Evolutionary conservation across 2,888 invertebrate genomes (phyloP), one percentile per base, ranked within the genome.

Genomic region (Cataglyphis altisquamis): DNA sequence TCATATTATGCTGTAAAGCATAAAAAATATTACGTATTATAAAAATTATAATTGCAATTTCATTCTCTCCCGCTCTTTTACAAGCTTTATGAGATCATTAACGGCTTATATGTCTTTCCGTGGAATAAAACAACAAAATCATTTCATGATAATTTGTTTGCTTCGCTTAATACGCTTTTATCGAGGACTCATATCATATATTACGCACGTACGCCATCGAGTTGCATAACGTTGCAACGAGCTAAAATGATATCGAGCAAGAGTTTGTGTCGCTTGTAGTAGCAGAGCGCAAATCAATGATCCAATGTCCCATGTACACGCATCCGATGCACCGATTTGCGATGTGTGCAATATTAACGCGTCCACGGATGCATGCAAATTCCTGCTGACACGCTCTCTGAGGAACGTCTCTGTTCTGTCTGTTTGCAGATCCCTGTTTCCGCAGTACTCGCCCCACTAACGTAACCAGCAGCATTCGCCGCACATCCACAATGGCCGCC

Each of bases 401-500:
- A 83, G 55, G 73, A 48, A 68, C 62, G 39, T 45, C 67, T 77
- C 45, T 82, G 21, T 86, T 87, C 74, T 87, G 25, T 91, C 62
- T 93, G 87, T 70, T 92, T 87, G 25, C 93, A 94, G 94, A 91
- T 91, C 87, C 68, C 70, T 55, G 77, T 25, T 77, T 77, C 52
- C 77, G 77, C 84, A 52, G 52, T 52, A 62, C 74, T 68, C 73
- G 75, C 63, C 75, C 77, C 84, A 74, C 45, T 82, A 85, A 82
- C 77, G 78, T 83, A 75, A 52, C 82, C 85, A 70, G 32, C 78
- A 84, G 57, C 32, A 85, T 84, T 90, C 77, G 84, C 70, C 89
- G 81, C 39, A 72, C 90, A 72, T 90, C 87, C 92, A 92, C 90
- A 90, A 94, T 94, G 94, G 91, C 90, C 87, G 85, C 68, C 86